Conservation (phyloP, 2,888 invertebrate species). For the Ophion obscuratus region DNA sequence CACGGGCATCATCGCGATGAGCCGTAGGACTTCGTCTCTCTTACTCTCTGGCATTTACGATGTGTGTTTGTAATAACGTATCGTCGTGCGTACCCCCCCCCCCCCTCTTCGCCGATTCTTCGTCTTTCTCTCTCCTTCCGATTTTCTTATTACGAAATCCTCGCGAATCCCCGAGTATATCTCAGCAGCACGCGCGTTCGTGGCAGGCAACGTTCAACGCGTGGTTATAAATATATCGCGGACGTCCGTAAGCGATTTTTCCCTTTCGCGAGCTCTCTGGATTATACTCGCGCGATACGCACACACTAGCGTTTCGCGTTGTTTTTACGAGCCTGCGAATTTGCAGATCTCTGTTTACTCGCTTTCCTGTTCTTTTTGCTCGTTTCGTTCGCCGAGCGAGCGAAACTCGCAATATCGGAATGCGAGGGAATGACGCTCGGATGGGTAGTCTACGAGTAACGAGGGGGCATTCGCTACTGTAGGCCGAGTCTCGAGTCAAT, state of each 20-base stretch:
- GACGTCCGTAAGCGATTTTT: not conserved
- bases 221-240: conserved; percentile 37
- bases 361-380: not conserved
- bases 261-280: not conserved
- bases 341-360: not conserved
- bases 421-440: not conserved
- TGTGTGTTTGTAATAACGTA: conserved; percentile 41
- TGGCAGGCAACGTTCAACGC: conserved; percentile 7
- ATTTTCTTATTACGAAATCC: conserved; percentile 35
- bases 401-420: not conserved
- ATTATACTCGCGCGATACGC: not conserved
- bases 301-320: not conserved
- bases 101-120: conserved; percentile 8
- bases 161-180: conserved; percentile 37
- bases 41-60: conserved; percentile 21
- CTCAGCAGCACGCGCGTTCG: not conserved
- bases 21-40: not conserved
- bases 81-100: not conserved
- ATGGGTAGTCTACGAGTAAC: not conserved
- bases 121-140: not conserved
- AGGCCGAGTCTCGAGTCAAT: not conserved
- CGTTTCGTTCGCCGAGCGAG: not conserved
- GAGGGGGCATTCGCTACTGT: not conserved
- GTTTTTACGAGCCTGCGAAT: too few species aligned
- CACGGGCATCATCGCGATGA: not conserved